Conservation (phyloP, 2,797 vertebrate genomes). For the Microctenopoma steveboyesi region DNA sequence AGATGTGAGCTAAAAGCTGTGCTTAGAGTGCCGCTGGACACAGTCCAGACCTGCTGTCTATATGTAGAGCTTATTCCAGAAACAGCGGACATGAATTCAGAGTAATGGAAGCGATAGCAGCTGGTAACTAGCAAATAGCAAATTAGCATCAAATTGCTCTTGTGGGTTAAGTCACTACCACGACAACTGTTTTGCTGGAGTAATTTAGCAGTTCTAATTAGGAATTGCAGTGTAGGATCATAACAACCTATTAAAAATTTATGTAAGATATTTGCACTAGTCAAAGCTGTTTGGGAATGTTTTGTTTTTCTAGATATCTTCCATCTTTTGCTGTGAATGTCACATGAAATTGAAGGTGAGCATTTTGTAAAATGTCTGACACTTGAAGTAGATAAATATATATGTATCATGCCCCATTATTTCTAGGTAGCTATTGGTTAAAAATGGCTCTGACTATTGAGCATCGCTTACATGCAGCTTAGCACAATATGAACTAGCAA, state of each 20-base stretch:
- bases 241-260: constrained; percentile 83
- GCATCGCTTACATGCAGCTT: constrained; percentile 54
- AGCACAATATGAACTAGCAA: constrained; percentile 57
- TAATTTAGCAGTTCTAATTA: constrained; percentile 84
- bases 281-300: constrained; percentile 77
- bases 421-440: constrained; percentile 65
- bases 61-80: constrained; percentile 50
- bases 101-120: constrained; percentile 49
- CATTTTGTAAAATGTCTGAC: constrained; percentile 76
- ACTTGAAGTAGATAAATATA: constrained; percentile 72
- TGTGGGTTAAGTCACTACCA: constrained; percentile 77
- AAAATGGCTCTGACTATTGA: constrained; percentile 47
- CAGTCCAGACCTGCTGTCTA: constrained; percentile 28
- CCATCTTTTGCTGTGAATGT: constrained; percentile 74
- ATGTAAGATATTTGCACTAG: constrained; percentile 85
- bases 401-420: constrained; percentile 52
- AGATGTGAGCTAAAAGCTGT: constrained; percentile 27
- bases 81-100: constrained; percentile 33
- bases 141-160: constrained; percentile 81
- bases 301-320: constrained; percentile 77
- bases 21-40: constrained; percentile 38
- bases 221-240: constrained; percentile 78
- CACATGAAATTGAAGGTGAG: constrained; percentile 71
- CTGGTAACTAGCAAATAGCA: constrained; percentile 78
- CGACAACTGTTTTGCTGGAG: constrained; percentile 69